Conservation (phyloP, 2,888 invertebrate species). For the Caenorhabditis imperialis region DNA sequence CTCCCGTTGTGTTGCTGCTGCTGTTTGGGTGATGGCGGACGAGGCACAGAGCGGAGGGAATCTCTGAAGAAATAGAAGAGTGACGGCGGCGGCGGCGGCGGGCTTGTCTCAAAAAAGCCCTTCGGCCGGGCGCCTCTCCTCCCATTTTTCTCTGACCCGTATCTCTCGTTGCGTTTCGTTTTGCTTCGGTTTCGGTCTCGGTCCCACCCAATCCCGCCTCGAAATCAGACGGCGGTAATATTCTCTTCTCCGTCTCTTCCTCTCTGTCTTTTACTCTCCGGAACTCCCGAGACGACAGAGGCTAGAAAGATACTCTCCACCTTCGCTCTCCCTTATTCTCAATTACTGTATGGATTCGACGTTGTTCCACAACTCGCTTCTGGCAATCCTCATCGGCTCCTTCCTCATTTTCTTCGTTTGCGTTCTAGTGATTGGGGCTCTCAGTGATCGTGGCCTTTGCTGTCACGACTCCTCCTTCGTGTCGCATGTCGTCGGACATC, state of each 20-base stretch:
- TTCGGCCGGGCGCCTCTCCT: constrained; percentile 48
- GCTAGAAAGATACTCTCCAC: too few relatives aligned
- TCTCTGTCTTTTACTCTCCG: constrained; percentile 18
- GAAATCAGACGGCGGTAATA: constrained; percentile 49
- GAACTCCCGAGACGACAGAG: too few relatives aligned
- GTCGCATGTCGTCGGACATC: constrained; percentile 37
- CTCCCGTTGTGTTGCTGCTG: constrained; percentile 50
- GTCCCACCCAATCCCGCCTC: constrained; percentile 53
- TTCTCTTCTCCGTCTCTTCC: constrained; percentile 24
- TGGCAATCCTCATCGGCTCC: constrained; percentile 72
- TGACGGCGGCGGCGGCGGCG: constrained; percentile 41
- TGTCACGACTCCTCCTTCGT: constrained; percentile 63
- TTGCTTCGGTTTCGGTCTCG: constrained; percentile 21
- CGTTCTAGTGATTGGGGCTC: constrained; percentile 73
- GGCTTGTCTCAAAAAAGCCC: constrained; percentile 53
- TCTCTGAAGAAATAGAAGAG: constrained; percentile 52
- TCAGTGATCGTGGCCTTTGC: constrained; percentile 70
- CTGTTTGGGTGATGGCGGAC: constrained; percentile 48
- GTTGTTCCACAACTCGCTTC: constrained; percentile 72
- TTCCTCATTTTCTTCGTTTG: constrained; percentile 75
- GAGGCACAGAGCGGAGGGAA: constrained; percentile 28
- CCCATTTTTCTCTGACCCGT: constrained; percentile 52
- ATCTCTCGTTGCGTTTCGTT: constrained; percentile 46
- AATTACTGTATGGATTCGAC: constrained; percentile 70
- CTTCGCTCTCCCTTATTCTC: not conserved